Evolutionary conservation across 2,888 invertebrate species (phyloP), one percentile per base, ranked within the genome.

Genomic region (Oscheius sp.): DNA sequence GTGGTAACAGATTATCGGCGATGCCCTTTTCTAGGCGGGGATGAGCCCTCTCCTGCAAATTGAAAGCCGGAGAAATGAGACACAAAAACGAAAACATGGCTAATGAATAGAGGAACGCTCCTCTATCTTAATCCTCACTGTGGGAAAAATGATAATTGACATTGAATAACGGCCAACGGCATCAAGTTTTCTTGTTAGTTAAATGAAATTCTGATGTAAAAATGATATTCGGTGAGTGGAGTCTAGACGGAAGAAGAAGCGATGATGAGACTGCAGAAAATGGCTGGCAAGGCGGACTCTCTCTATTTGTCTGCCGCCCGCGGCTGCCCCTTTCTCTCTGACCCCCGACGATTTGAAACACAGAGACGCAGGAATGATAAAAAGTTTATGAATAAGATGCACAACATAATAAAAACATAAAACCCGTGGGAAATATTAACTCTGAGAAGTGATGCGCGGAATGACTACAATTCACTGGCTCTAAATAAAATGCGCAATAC

Each of bases 361-460:
- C 6, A 49, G 49, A 55, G 55, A 55, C 23, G 27, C 13, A 21
- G 27, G 7, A 55, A 3, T 13, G 55, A 55, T 21, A 13, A 66
- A 52, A 18, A 52, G 21, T 49, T 66, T 66, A 49, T 41, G 21
- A 12, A 52, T n/a, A 66, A 52, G 49, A 66, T 66, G 52, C 66
- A 52, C 66, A 66, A 66, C 27, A 41, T 21, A 64, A 25, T 63
- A 63, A 43, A n/a, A 13, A 16, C 43, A 45, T 29, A 66, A 9
- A 18, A 66, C 66, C 66, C 66, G 66, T 66, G 52, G 25, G 66
- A 16, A 66, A 66, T 66, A 66, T 66, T 66, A 63, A 63, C 63
- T 63, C 45, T 35, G 7, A 45, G 21, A 18, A 66, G 29, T 66
- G 27, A 49, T 66, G 52, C 52, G 35, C 66, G 49, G 52, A 49